phyloP scores from a whole-genome alignment of 2,888 invertebrate genomes.

The Bimastos eiseni region DNA sequence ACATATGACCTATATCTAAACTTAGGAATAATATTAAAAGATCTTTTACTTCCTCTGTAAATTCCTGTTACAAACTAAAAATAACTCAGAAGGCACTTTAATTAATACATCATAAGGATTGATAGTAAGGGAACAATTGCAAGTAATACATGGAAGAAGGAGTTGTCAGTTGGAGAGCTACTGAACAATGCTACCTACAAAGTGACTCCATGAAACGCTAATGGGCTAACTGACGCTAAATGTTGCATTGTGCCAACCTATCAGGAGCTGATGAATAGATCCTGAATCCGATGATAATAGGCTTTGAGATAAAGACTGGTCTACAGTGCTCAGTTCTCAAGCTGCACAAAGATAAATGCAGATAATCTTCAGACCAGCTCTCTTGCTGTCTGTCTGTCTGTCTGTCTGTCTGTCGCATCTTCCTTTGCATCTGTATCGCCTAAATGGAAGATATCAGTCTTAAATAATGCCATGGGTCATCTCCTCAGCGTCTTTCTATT shows the following conservation, averaged over 20 bases:
- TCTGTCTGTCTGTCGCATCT: background rate
- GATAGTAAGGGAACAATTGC: background rate
- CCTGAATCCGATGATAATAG: background rate
- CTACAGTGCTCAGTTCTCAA: background rate
- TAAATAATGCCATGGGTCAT: background rate
- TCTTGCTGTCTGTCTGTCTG: background rate
- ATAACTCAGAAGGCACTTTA: background rate
- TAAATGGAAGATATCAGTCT: background rate
- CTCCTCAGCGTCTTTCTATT: background rate
- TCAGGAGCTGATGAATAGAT: background rate
- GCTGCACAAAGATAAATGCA: background rate
- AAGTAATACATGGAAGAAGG: background rate
- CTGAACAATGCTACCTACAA: background rate
- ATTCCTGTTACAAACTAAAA: background rate
- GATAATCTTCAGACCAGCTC: background rate
- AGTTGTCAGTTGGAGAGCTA: background rate
- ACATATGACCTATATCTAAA: no score
- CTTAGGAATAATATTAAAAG: background rate
- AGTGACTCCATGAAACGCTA: constrained; percentile 1
- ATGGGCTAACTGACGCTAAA: background rate
- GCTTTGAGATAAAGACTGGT: background rate
- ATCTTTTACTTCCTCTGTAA: background rate
- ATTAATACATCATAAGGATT: background rate
- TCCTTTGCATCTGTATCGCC: background rate
- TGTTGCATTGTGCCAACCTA: background rate